Evolutionary conservation across 2,797 vertebrate species (phyloP).

Genomic region (Coluber constrictor): DNA sequence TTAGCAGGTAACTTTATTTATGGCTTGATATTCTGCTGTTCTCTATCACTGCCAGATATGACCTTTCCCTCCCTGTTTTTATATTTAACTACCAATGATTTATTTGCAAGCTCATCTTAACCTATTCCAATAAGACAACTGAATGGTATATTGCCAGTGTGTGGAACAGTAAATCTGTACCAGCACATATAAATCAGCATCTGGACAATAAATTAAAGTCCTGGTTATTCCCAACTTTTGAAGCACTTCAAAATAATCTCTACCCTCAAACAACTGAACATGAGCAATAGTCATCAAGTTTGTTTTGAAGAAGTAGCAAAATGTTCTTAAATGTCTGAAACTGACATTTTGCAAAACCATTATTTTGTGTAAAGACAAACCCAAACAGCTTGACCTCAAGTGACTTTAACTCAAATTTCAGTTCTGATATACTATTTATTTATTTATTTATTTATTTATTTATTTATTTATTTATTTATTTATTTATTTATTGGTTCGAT

Average conservation of each 20-base stretch:
- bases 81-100: constrained; percentile 10
- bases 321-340: background rate
- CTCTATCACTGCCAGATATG: background rate
- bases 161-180: background rate
- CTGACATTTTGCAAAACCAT: background rate
- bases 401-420: background rate
- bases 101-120: constrained; percentile 22
- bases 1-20: background rate
- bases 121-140: background rate
- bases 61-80: constrained; percentile 10
- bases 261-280: background rate
- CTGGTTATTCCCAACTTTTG: background rate
- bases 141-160: constrained; percentile 22
- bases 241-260: background rate
- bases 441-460: too few relatives aligned
- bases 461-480: background rate
- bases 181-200: background rate
- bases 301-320: background rate
- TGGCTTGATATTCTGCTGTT: background rate
- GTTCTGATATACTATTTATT: background rate
- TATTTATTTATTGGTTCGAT: too few relatives aligned
- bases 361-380: background rate
- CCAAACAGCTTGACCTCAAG: background rate
- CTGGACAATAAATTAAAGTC: background rate
- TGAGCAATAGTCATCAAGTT: background rate